phyloP scores from a whole-genome alignment of 1,140 invertebrate species.

The Cylas formicarius region DNA sequence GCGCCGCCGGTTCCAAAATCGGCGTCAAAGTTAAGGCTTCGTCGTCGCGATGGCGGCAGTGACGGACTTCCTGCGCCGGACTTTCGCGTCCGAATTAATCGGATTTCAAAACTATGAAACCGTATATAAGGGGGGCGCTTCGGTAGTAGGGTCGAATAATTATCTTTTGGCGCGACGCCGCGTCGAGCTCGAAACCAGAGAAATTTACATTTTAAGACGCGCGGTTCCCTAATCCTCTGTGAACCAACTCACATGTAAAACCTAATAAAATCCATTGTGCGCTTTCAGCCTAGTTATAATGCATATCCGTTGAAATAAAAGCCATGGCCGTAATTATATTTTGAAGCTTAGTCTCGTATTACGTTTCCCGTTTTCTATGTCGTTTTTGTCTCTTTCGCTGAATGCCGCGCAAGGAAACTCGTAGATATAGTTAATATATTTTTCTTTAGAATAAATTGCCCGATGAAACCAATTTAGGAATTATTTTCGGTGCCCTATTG shows the following conservation, averaged over 20 bases:
- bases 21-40: slow-evolving; percentile 5
- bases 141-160: slow-evolving; percentile 35
- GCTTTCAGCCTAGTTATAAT: slow-evolving; percentile 13
- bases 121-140: slow-evolving; percentile 33
- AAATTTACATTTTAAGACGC: slow-evolving; percentile 37
- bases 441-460: too few species aligned
- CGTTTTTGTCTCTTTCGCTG: too few species aligned
- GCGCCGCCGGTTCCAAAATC: slow-evolving; percentile 8
- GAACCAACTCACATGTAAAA: slow-evolving; percentile 28
- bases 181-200: slow-evolving; percentile 28
- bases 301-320: slow-evolving; percentile 19
- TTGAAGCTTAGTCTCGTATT: slow-evolving; percentile 7
- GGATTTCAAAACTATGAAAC: slow-evolving; percentile 36
- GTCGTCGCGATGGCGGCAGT: slow-evolving; percentile 13
- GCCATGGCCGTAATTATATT: slow-evolving; percentile 3
- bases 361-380: too few species aligned
- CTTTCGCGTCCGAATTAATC: slow-evolving; percentile 30
- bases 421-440: too few species aligned
- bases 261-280: slow-evolving; percentile 21
- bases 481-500: too few species aligned
- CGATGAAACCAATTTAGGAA: too few species aligned
- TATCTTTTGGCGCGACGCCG: slow-evolving; percentile 26
- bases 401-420: too few species aligned
- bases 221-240: slow-evolving; percentile 28
- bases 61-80: slow-evolving; percentile 21